A percentile compares a stretch with the other conserved stretches of the same genome.
Evolutionary conservation across 2,797 vertebrate genomes (phyloP).

Genomic region (Coranthus polyacanthus): DNA sequence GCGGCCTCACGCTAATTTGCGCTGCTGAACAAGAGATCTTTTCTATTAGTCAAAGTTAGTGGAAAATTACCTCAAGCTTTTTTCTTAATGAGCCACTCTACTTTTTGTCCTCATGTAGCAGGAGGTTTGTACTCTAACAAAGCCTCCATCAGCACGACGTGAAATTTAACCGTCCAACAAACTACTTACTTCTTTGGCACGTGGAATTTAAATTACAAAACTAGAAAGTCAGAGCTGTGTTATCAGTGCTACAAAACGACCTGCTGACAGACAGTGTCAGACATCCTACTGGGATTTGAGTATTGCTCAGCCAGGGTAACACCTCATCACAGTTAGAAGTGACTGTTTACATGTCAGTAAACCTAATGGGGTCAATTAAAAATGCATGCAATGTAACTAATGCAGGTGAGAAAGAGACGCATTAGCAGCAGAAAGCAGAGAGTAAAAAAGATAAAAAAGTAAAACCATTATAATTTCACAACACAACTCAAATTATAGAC

Average conservation of each 20-base stretch:
- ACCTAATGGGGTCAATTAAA: constrained; percentile 65
- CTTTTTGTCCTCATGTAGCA: constrained; percentile 54
- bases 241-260: constrained; percentile 61
- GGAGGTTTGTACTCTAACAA: constrained; percentile 46
- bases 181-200: constrained; percentile 74
- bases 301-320: constrained; percentile 72
- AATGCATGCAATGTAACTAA: constrained; percentile 47
- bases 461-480: neutral
- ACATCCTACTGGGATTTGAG: constrained; percentile 53
- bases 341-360: constrained; percentile 61
- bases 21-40: neutral
- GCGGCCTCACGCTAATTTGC: too few species aligned
- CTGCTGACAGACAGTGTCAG: constrained; percentile 64
- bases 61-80: constrained; percentile 45
- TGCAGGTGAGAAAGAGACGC: constrained; percentile 3
- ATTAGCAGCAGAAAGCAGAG: constrained; percentile 2
- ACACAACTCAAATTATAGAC: neutral
- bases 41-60: constrained; percentile 33
- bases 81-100: constrained; percentile 49
- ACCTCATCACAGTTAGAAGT: constrained; percentile 60
- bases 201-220: constrained; percentile 55
- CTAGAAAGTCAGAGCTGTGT: constrained; percentile 49
- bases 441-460: neutral
- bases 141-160: constrained; percentile 59
- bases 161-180: constrained; percentile 67